Evolutionary conservation across 2,888 invertebrate species (phyloP).

Genomic region (Nemurella pictetii): DNA sequence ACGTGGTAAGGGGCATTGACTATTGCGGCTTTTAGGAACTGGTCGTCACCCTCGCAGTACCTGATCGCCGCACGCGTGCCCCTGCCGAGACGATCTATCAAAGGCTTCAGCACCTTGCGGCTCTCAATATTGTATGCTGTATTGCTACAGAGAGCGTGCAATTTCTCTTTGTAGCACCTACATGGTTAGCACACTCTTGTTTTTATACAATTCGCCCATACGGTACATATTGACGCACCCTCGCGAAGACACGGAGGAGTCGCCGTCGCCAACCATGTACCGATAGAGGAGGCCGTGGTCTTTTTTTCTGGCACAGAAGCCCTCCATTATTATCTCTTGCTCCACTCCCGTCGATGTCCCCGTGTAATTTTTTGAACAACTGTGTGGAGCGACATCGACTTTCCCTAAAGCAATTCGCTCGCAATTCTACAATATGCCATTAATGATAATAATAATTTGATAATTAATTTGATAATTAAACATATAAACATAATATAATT

Average conservation of each 20-base stretch:
- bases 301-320: constrained; percentile 38
- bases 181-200: constrained; percentile 42
- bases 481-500: too few relatives aligned
- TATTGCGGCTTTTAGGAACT: constrained; percentile 27
- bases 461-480: too few relatives aligned
- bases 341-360: constrained; percentile 41
- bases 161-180: constrained; percentile 33
- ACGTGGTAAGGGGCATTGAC: constrained; percentile 33
- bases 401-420: too few relatives aligned
- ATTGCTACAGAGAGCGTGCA: constrained; percentile 21
- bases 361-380: constrained; percentile 41
- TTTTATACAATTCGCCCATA: constrained; percentile 39
- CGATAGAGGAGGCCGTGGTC: constrained; percentile 39
- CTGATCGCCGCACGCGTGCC: constrained; percentile 30
- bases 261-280: constrained; percentile 42
- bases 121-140: not conserved
- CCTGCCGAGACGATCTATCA: constrained; percentile 13
- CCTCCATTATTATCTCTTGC: constrained; percentile 39
- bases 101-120: constrained; percentile 10
- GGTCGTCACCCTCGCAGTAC: not conserved
- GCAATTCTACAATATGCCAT: too few relatives aligned
- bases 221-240: constrained; percentile 32
- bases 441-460: too few relatives aligned
- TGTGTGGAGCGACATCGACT: too few relatives aligned
- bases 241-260: constrained; percentile 38